Evolutionary conservation across 1,140 invertebrate genomes (phyloP), one percentile per base, ranked within the genome.

Genomic region (Eufriesea mexicana): DNA sequence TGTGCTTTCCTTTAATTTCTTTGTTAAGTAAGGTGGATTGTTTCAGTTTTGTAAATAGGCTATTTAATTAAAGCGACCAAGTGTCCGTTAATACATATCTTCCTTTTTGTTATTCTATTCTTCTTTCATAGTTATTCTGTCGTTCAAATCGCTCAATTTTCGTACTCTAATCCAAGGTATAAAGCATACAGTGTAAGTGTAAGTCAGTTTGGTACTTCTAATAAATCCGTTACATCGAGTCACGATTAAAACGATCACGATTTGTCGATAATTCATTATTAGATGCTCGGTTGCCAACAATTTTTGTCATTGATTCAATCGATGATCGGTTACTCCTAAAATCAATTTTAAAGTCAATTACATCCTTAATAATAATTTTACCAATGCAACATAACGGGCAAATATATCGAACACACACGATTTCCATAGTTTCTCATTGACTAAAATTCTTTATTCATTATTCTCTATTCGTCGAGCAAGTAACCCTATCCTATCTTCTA

Each of bases 21-120:
- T 23, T 35, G 47, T 76, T 35, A 76, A 62, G 25, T 51, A 64
- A 76, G 25, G 18, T 62, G 59, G 47, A 35, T 25, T 62, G 59
- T 76, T 64, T 28, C 25, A 42, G 47, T n/a, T 76, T 62, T 75
- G 73, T 75, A 76, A 64, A 76, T 76, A 45, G 25, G 74, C 1
- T 62, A 76, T 61, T 75, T 61, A 61, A 75, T 75, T 75, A 62
- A 62, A 61, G 45, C 23, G 57, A 55, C 45, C 10, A 20, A 75
- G n/a, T 5, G 35, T 49, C 45, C 18, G 28, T 49, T 28, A 23
- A 64, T 61, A 12, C 57, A 9, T 35, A 61, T 76, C n/a, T 64
- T n/a, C 10, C 42, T 57, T 80, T 55, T 57, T 57, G 20, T 23
- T 62, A 9, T 35, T 25, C 45, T 67, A 14, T 23, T n/a, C n/a